A percentile compares a stretch with the other conserved stretches of the same genome.
Conservation (phyloP, 2,113 vertebrate genomes). For the Poeciliopsis prolifica region DNA sequence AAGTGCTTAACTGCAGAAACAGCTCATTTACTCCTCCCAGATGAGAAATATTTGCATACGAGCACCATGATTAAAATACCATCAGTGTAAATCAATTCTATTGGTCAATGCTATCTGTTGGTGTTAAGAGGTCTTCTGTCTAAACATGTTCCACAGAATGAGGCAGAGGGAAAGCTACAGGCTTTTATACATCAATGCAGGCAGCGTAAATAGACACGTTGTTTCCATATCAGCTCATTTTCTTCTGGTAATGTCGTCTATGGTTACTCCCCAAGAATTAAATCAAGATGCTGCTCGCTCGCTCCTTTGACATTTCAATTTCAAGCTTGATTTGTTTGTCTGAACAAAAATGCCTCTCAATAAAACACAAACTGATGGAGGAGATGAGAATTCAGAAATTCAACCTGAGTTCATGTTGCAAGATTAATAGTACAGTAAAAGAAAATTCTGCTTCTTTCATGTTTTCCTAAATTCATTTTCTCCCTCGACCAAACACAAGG, state of each 20-base stretch:
- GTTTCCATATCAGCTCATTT: not conserved
- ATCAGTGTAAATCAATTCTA: constrained; percentile 33
- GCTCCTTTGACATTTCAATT: constrained; percentile 25
- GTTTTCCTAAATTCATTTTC: not conserved
- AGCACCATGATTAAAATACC: not conserved
- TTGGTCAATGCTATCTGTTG: too few relatives aligned
- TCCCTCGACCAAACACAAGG: not conserved
- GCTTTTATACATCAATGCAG: not conserved
- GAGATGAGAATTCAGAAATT: not conserved
- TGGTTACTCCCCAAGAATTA: constrained; percentile 3
- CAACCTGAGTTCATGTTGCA: not conserved
- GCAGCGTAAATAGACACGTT: not conserved
- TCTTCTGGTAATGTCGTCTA: not conserved
- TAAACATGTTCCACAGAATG: not conserved
- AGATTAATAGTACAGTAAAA: not conserved
- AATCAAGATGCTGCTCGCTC: constrained; percentile 20
- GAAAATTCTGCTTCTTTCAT: not conserved
- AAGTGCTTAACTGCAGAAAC: constrained; percentile 17
- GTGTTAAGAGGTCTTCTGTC: constrained; percentile 1
- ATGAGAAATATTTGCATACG: constrained; percentile 15
- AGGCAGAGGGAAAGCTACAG: not conserved
- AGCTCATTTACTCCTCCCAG: constrained; percentile 24
- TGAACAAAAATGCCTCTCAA: constrained; percentile 4
- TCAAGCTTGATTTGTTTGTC: constrained; percentile 20
- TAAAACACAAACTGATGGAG: not conserved